Evolutionary conservation across 2,113 vertebrate genomes (phyloP).

Genomic region (Henicopernis longicauda): DNA sequence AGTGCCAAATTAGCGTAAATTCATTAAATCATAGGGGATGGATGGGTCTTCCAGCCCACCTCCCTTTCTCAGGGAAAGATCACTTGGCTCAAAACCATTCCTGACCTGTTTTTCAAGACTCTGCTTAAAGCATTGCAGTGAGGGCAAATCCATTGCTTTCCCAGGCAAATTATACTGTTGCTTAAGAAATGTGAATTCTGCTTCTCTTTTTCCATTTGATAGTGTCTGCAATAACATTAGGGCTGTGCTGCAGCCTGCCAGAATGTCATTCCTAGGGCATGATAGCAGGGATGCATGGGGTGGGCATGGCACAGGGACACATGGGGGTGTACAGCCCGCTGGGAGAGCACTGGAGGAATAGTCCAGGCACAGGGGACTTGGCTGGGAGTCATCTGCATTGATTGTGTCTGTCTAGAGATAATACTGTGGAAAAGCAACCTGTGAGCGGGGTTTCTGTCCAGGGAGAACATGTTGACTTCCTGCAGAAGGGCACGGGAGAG

Average conservation of each 20-base stretch:
- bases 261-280: not conserved
- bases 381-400: not conserved
- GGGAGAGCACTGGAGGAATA: not conserved
- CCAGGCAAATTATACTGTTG: not conserved
- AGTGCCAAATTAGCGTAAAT: not conserved
- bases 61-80: not conserved
- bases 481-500: not conserved
- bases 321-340: not conserved
- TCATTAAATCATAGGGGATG: not conserved
- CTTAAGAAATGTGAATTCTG: not conserved
- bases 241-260: not conserved
- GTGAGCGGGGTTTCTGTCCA: not conserved
- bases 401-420: not conserved
- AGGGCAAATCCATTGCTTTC: not conserved
- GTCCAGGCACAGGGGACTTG: not conserved
- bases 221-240: not conserved
- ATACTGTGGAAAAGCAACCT: not conserved
- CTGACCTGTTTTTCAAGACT: not conserved
- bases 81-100: not conserved
- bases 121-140: not conserved
- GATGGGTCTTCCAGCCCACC: not conserved
- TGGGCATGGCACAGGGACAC: not conserved
- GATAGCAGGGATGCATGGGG: not conserved
- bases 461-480: not conserved
- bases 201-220: not conserved